These are phyloP conservation scores for Scaptomyza pallida DNA, from an alignment of 1,140 invertebrate species.

Conservation along the genomic window DNA sequence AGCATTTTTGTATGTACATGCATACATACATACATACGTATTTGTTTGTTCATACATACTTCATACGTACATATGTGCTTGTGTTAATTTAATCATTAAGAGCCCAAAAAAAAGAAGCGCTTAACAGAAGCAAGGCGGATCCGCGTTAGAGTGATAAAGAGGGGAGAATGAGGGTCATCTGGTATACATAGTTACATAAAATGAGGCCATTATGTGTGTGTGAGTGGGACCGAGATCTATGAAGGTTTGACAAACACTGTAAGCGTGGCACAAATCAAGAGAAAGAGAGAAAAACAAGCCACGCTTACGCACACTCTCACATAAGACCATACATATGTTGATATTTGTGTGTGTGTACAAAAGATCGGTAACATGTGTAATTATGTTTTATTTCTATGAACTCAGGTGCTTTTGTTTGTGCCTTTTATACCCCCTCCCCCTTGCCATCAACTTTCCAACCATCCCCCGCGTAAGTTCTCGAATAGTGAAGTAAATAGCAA, in stretches of 20 bases:
- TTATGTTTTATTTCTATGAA: too few relatives aligned
- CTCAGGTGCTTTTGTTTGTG: too few relatives aligned
- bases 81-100: slow-evolving; percentile 60
- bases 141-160: not conserved
- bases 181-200: slow-evolving; percentile 28
- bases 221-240: slow-evolving; percentile 9
- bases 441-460: slow-evolving; percentile 30
- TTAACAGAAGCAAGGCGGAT: slow-evolving; percentile 21
- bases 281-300: not conserved
- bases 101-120: slow-evolving; percentile 11
- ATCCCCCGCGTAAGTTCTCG: slow-evolving; percentile 21
- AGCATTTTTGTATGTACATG: slow-evolving; percentile 38
- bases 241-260: slow-evolving; percentile 22
- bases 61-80: slow-evolving; percentile 25
- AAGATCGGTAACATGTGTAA: too few relatives aligned
- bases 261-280: slow-evolving; percentile 7
- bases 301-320: not conserved
- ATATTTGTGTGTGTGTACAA: not conserved
- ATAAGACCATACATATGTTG: not conserved
- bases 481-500: slow-evolving; percentile 24
- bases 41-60: slow-evolving; percentile 4
- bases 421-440: too few relatives aligned
- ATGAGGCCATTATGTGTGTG: slow-evolving; percentile 28
- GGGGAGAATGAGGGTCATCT: slow-evolving; percentile 10
- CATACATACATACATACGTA: not conserved